These are phyloP conservation scores for Glaucomys volans DNA, from an alignment of 2,113 vertebrate species.

Conservation along the genomic window DNA sequence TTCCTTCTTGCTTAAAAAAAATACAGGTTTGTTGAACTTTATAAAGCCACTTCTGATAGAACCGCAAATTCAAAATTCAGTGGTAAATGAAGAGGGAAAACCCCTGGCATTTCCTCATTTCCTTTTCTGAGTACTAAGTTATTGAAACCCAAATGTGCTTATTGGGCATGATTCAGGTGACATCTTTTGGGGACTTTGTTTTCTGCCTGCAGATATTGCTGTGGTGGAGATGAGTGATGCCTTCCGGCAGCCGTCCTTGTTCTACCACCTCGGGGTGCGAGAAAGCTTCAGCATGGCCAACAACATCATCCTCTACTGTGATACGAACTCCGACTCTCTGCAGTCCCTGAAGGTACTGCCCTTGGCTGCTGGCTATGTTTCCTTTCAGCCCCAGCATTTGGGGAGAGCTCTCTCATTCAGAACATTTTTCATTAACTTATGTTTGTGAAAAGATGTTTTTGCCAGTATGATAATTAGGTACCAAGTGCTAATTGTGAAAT, in stretches of 20 bases:
- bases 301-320: constrained; percentile 99
- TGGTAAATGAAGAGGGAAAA: constrained; percentile 71
- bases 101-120: constrained; percentile 69
- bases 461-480: neutral
- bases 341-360: constrained; percentile 95
- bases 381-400: neutral
- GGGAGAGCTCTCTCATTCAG: neutral
- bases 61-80: constrained; percentile 65
- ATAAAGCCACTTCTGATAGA: constrained; percentile 70
- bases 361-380: neutral
- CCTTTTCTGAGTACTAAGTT: constrained; percentile 47
- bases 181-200: constrained; percentile 45
- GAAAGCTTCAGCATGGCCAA: constrained; percentile 99
- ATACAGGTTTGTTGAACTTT: constrained; percentile 30
- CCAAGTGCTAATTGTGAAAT: neutral
- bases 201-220: constrained; percentile 92
- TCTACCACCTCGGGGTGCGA: constrained; percentile 97
- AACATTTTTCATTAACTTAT: neutral
- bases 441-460: neutral
- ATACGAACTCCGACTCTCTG: constrained; percentile 94
- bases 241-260: constrained; percentile 98
- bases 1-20: constrained; percentile 13
- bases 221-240: constrained; percentile 99
- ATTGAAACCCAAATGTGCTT: constrained; percentile 14
- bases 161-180: neutral